Conservation (phyloP, 2,797 vertebrate genomes). For the Cyprinella venusta region DNA sequence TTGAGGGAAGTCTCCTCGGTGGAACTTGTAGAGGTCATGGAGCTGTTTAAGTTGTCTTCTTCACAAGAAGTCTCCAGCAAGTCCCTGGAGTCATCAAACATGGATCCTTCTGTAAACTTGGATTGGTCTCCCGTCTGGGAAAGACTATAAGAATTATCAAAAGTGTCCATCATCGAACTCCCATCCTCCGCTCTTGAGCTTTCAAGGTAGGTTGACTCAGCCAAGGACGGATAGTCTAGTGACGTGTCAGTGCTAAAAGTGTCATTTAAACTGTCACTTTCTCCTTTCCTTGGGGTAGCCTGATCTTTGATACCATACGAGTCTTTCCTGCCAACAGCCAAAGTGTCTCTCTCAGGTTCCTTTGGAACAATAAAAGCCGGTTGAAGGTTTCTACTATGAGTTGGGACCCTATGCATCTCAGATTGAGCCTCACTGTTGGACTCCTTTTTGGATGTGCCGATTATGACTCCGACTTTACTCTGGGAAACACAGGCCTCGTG, state of each 20-base stretch:
- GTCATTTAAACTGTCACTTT: constrained; percentile 55
- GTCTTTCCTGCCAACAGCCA: constrained; percentile 53
- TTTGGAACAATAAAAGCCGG: constrained; percentile 50
- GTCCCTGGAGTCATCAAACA: constrained; percentile 63
- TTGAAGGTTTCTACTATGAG: constrained; percentile 57
- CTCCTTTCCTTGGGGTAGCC: constrained; percentile 45
- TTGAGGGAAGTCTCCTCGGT: constrained; percentile 61
- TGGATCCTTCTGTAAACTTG: constrained; percentile 53
- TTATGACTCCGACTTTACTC: constrained; percentile 49
- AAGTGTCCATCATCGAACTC: constrained; percentile 60
- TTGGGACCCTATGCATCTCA: constrained; percentile 44
- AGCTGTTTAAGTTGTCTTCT: constrained; percentile 64
- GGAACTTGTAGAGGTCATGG: constrained; percentile 63
- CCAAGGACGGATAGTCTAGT: constrained; percentile 47
- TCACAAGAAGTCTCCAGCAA: constrained; percentile 61
- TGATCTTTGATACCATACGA: constrained; percentile 48
- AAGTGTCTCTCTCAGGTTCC: constrained; percentile 38
- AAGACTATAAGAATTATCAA: constrained; percentile 59
- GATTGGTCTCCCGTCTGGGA: constrained; percentile 50
- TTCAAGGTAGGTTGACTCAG: constrained; percentile 59
- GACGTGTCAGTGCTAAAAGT: constrained; percentile 52
- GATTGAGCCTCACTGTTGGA: constrained; percentile 1
- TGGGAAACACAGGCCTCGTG: constrained; percentile 54
- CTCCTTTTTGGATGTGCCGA: constrained; percentile 24
- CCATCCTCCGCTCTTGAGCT: constrained; percentile 59